Evolutionary conservation across 2,888 invertebrate genomes (phyloP), one percentile per base, ranked within the genome.

Genomic region (Cylindroiulus punctatus): DNA sequence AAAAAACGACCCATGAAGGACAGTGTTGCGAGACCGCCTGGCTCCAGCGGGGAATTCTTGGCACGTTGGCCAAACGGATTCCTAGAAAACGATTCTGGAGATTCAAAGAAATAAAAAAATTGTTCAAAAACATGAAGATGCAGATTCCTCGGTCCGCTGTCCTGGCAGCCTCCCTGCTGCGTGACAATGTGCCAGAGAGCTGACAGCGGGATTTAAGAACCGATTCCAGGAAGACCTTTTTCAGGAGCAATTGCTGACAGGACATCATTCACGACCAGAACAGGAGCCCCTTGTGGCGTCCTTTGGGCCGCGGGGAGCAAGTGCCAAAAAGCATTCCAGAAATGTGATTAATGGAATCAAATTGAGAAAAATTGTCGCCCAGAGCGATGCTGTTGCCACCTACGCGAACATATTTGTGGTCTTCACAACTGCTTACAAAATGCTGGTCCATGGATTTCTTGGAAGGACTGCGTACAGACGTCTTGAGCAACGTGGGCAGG

Each of bases 11-110:
- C 52, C 52, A 17, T 5, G n/a, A n/a, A 52, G 52, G 52, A 52
- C 52, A 52, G n/a, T n/a, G 52, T 52, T 52, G n/a, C 52, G 52
- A 52, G 52, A 52, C 52, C 52, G 52, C 52, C 52, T 52, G 52
- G 52, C 52, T 52, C 52, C 52, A 52, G 19, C 52, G 5, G 52
- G 19, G 52, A 52, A 52, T 52, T 19, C 1, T 52, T 52, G 52
- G 52, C 52, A 52, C 19, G 52, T 52, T 52, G 19, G 52, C 52
- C 52, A 52, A 52, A 2, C 19, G n/a, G 52, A 52, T 52, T 52
- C 52, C 52, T 52, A n/a, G 52, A 52, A 52, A 52, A 52, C 52
- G 52, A 52, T 17, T n/a, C 52, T 52, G 52, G 19, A 52, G 19
- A n/a, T 52, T n/a, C 52, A 1, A 52, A 52, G n/a, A 52, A 36